phyloP scores from a whole-genome alignment of 2,888 invertebrate species.

The Antheraea yamamai region DNA sequence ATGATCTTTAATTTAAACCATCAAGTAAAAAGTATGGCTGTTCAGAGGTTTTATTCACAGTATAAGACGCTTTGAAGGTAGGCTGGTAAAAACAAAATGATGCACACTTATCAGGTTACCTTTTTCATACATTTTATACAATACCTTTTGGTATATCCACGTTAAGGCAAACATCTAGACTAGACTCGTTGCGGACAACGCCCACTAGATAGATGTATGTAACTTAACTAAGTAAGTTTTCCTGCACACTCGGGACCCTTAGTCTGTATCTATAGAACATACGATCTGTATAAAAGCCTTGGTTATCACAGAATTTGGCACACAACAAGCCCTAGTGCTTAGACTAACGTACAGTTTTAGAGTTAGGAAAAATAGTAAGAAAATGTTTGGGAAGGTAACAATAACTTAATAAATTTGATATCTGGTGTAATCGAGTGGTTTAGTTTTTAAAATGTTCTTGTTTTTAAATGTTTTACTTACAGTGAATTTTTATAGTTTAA shows the following conservation, averaged over 20 bases:
- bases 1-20: neutral
- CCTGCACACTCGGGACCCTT: slow-evolving; percentile 57
- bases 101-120: neutral
- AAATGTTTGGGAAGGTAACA: slow-evolving; percentile 77
- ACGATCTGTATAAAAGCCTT: slow-evolving; percentile 72
- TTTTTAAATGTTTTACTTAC: slow-evolving; percentile 1
- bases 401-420: slow-evolving; percentile 13
- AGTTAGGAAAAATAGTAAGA: slow-evolving; percentile 57
- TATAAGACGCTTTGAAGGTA: too few relatives aligned
- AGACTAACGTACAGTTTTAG: slow-evolving; percentile 61
- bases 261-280: slow-evolving; percentile 65
- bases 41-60: too few relatives aligned
- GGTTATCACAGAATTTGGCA: slow-evolving; percentile 72
- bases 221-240: slow-evolving; percentile 50
- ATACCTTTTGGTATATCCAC: slow-evolving; percentile 43
- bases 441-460: neutral
- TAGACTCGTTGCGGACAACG: slow-evolving; percentile 63
- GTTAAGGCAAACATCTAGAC: slow-evolving; percentile 52
- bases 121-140: neutral
- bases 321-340: slow-evolving; percentile 72
- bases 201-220: slow-evolving; percentile 56
- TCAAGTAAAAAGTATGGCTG: neutral
- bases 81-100: too few relatives aligned
- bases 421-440: neutral
- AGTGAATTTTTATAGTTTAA: neutral